These are phyloP conservation scores for Campoplex nolae DNA, from an alignment of 2,888 invertebrate genomes.

Conservation along the genomic window DNA sequence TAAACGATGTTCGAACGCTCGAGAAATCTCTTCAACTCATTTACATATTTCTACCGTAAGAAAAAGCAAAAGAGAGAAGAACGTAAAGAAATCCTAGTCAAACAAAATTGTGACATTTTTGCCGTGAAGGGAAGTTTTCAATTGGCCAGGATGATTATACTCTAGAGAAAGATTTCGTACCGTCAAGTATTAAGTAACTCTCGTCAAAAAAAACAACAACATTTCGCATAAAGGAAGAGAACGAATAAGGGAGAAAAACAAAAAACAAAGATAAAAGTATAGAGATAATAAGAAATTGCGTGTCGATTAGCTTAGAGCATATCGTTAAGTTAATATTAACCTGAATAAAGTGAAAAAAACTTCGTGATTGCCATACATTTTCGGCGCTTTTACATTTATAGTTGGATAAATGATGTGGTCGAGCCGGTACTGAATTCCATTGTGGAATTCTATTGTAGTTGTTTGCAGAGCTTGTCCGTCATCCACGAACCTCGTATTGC, in stretches of 20 bases:
- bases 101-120: conserved; percentile 51
- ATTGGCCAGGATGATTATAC: conserved; percentile 42
- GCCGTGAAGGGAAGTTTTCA: conserved; percentile 31
- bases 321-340: conserved; percentile 65
- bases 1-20: not conserved
- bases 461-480: too few relatives aligned
- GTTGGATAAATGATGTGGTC: conserved; percentile 42
- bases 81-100: conserved; percentile 21
- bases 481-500: too few relatives aligned
- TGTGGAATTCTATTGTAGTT: too few relatives aligned
- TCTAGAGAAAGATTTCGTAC: conserved; percentile 27
- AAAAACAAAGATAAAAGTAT: not conserved
- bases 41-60: not conserved
- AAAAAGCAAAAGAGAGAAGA: not conserved
- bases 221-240: conserved; percentile 5
- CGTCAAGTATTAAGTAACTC: conserved; percentile 51
- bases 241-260: not conserved
- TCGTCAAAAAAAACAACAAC: conserved; percentile 35
- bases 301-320: conserved; percentile 57
- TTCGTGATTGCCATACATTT: conserved; percentile 62
- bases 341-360: conserved; percentile 60
- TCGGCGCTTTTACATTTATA: conserved; percentile 3
- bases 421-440: not conserved
- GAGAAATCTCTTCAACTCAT: not conserved
- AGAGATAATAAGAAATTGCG: conserved; percentile 28